A percentile compares a stretch with the other conserved stretches of the same genome.
These are phyloP conservation scores for Harmothoe impar DNA, from an alignment of 2,888 invertebrate species.

Conservation along the genomic window DNA sequence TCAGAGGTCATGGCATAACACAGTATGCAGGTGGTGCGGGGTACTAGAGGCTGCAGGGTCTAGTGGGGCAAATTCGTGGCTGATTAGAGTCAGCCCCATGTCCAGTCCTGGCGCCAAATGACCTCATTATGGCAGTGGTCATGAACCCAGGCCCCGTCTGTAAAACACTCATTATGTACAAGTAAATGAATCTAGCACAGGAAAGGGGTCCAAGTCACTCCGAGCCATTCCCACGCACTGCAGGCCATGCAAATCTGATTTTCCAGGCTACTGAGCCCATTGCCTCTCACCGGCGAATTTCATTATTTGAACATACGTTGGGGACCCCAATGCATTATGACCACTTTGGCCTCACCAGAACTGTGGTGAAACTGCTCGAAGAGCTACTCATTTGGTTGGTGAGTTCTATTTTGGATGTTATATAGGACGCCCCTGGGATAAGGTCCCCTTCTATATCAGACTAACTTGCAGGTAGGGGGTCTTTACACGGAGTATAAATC, in stretches of 20 bases:
- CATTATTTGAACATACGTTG: constrained; percentile 23
- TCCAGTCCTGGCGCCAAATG: background rate
- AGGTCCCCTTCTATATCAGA: background rate
- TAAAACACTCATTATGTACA: constrained; percentile 34
- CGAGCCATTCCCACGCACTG: constrained; percentile 1
- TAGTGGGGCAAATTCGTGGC: background rate
- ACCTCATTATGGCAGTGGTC: constrained; percentile 52
- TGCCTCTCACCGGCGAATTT: constrained; percentile 10
- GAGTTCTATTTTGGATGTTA: background rate
- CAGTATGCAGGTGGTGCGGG: background rate
- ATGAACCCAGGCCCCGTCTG: background rate
- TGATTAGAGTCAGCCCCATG: background rate
- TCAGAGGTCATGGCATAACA: too few species aligned
- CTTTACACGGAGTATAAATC: background rate
- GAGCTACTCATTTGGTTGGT: background rate
- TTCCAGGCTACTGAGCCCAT: background rate
- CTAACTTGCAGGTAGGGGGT: background rate
- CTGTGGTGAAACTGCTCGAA: too few species aligned
- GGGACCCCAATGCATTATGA: background rate
- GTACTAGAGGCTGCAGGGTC: background rate
- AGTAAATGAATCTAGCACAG: constrained; percentile 19
- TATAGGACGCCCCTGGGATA: background rate
- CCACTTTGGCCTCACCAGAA: background rate
- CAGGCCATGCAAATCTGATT: background rate
- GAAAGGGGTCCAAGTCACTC: background rate